Base-by-base conservation (phyloP, 1,140 invertebrate genomes). In the Heliconius hewitsoni region DNA sequence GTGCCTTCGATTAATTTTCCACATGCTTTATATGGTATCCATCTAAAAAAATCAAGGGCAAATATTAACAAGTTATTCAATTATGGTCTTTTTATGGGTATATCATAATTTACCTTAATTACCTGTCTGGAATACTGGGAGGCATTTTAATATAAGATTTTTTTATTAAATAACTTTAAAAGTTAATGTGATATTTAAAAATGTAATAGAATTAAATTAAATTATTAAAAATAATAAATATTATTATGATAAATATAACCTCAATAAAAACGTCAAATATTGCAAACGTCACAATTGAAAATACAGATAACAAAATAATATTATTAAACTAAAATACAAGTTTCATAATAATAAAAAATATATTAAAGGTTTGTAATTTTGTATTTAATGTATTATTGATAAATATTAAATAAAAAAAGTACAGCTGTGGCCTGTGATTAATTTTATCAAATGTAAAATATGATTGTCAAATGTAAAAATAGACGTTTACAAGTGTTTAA, bases 1-100 rank as follows among this genome's bases (percentile, higher is more conserved):
- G 97, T 97, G 4, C 96, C 96, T 50, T 95, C 92, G 77, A 98
- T 96, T 8, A 95, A 91, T 34, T 95, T 87, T 1, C 97, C 97
- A 84, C 96, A 95, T 8, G 96, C 91, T 84, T 93, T 95, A 88
- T 97, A 97, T 37, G 95, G 90, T 80, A 96, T 89, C 97, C 97
- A 98, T 86, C 97, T 97, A 90, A 42, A 95, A 37, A 88, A n/a
- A n/a, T 81, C 79, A 88, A 71, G 30, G 23, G 11, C 3, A 23
- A 81, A 70, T 46, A 72, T 79, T 46, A 19, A 23, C 34, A 72
- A 72, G 23, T 27, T 39, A 27, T 66, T 13, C 0, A 27, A 27
- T 66, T 13, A 66, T 66, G n/a, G 9, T 13, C 11, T 66, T 30
- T 27, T 30, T 13, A 16, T 23, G 23, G 23, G 19, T 57, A 57